phyloP scores from a whole-genome alignment of 2,113 vertebrate species.

The Oceanodroma tethys region DNA sequence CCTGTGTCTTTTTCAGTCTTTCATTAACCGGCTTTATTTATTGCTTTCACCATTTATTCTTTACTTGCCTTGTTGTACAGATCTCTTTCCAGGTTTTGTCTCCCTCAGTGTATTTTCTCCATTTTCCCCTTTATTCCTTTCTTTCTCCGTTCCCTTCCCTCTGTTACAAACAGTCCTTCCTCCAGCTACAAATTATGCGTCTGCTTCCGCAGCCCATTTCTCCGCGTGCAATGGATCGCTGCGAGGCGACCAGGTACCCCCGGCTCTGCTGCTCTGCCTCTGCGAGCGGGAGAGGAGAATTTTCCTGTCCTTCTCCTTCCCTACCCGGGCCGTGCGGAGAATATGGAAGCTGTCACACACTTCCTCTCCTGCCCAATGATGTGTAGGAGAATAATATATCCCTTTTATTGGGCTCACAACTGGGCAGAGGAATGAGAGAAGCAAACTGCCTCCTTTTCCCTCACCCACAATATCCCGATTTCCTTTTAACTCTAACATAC shows the following conservation, averaged over 20 bases:
- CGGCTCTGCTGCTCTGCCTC: background rate
- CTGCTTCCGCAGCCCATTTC: background rate
- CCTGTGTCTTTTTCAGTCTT: background rate
- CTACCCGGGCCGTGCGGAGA: background rate
- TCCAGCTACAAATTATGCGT: rapidly evolving
- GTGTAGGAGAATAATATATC: constrained; percentile 19
- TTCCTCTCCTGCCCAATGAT: constrained; percentile 42
- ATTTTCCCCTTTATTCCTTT: background rate
- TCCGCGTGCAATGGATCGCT: rapidly evolving
- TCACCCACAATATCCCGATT: background rate
- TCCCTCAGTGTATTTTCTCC: background rate
- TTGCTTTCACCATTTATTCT: background rate
- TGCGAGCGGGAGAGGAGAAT: background rate
- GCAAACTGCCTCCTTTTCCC: background rate
- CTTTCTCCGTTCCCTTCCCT: background rate
- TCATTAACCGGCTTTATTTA: background rate
- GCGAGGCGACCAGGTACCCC: background rate
- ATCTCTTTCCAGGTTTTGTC: background rate
- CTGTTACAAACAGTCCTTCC: background rate
- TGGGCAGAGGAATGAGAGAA: background rate
- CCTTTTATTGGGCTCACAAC: background rate
- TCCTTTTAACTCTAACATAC: rapidly evolving
- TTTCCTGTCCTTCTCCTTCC: background rate
- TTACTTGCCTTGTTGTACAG: background rate
- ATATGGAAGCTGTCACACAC: constrained; percentile 44